A percentile compares a stretch with the other conserved stretches of the same genome.
Evolutionary conservation across 64 coral and sea anemone species (phyloP).

Genomic region (Catalaphyllia jardinei): DNA sequence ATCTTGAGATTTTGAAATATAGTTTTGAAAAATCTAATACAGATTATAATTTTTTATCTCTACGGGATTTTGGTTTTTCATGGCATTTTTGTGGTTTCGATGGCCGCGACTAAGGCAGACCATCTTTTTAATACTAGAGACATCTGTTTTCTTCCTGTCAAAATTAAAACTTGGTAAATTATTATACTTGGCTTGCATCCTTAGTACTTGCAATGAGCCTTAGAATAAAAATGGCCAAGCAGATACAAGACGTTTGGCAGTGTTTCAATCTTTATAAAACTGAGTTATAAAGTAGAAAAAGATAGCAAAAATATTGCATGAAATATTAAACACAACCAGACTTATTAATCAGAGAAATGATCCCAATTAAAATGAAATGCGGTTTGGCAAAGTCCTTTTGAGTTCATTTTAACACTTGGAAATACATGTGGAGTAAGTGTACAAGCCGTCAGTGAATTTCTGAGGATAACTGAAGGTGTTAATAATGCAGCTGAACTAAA

Average conservation of each 20-base stretch:
- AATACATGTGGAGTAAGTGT: not conserved
- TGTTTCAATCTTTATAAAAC: not conserved
- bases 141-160: slow-evolving; percentile 4
- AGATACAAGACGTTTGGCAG: not conserved
- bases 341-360: not conserved
- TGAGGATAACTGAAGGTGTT: not conserved
- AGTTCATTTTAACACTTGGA: not conserved
- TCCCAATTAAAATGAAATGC: slow-evolving; percentile 10
- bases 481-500: not conserved
- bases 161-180: not conserved
- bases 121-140: not conserved
- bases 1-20: not conserved
- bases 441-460: not conserved
- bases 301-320: not conserved
- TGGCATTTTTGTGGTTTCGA: slow-evolving; percentile 25
- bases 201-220: not conserved
- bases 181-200: not conserved
- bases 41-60: slow-evolving; percentile 25
- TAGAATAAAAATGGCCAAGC: not conserved
- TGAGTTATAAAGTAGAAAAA: not conserved
- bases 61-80: not conserved
- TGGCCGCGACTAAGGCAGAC: not conserved
- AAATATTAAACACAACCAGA: not conserved
- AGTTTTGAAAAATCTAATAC: not conserved
- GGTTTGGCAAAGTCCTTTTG: not conserved